Conservation (phyloP, 2,888 invertebrate genomes). For the Adelphocoris suturalis region DNA sequence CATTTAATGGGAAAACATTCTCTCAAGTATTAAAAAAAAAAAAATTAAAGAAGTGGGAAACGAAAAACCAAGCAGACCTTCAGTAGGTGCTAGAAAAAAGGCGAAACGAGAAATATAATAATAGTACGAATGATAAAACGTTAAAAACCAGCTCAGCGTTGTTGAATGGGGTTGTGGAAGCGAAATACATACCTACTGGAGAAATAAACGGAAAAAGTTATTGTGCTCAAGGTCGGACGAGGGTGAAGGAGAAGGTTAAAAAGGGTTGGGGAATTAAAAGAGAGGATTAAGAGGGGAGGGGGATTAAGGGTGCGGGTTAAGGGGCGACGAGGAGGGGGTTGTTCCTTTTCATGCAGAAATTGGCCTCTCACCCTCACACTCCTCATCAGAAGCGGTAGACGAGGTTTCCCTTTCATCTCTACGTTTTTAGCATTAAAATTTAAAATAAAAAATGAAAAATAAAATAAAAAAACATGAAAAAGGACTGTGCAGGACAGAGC, state of each 20-base stretch:
- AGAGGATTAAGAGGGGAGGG: not conserved
- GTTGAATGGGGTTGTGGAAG: not conserved
- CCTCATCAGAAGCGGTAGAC: not conserved
- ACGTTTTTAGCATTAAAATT: constrained; percentile 5
- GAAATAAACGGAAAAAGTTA: not conserved
- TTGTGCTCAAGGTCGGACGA: not conserved
- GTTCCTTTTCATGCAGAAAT: not conserved
- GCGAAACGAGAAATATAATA: not conserved
- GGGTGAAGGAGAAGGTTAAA: not conserved
- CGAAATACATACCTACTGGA: not conserved
- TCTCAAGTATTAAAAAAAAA: not conserved
- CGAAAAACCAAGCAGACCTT: not conserved
- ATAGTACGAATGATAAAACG: constrained; percentile 1
- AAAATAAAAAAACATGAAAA: not conserved
- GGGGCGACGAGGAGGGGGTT: not conserved
- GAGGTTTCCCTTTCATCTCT: constrained; percentile 24
- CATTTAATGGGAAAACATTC: not conserved
- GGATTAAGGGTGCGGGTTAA: not conserved
- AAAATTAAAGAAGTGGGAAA: not conserved
- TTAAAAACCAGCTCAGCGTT: not conserved
- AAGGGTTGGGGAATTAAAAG: not conserved
- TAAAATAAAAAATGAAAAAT: not conserved
- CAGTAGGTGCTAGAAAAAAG: not conserved
- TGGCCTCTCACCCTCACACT: not conserved
- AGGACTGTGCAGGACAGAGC: not conserved